Percentiles rank a stretch among this genome's conserved stretches.
Evolutionary conservation across 2,113 vertebrate genomes (phyloP).

Genomic region (Datnioides undecimradiatus): DNA sequence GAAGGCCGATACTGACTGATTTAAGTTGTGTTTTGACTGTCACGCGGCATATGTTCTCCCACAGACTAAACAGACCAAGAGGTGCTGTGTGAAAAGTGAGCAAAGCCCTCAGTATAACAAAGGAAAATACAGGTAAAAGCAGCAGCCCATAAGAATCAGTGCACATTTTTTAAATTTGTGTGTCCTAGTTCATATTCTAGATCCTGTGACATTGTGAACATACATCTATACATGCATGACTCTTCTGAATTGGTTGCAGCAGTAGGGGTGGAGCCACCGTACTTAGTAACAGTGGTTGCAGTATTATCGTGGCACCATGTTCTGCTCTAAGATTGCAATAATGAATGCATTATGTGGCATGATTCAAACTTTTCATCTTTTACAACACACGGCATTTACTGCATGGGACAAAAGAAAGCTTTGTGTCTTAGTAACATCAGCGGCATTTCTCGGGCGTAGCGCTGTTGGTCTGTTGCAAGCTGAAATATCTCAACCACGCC

Average conservation of each 20-base stretch:
- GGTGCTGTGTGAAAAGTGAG: neutral
- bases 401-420: neutral
- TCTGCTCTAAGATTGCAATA: too few species aligned
- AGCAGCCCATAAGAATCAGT: neutral
- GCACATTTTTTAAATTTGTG: neutral
- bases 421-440: neutral
- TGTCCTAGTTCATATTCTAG: neutral
- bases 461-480: neutral
- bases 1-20: conserved; percentile 17
- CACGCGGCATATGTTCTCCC: neutral
- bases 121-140: neutral
- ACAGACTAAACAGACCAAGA: conserved; percentile 10
- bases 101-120: neutral
- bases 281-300: neutral
- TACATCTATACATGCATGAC: too few species aligned
- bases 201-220: neutral
- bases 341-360: neutral
- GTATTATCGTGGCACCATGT: neutral
- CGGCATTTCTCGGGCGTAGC: neutral
- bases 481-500: too few species aligned
- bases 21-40: conserved; percentile 59
- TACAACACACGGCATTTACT: too few species aligned
- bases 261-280: too few species aligned
- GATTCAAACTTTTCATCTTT: neutral
- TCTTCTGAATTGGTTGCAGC: too few species aligned